A percentile compares a stretch with the other conserved stretches of the same genome.
These are phyloP conservation scores for Corticium candelabrum DNA, from an alignment of 37 sponge, comb jelly and placozoan genomes.

Conservation along the genomic window DNA sequence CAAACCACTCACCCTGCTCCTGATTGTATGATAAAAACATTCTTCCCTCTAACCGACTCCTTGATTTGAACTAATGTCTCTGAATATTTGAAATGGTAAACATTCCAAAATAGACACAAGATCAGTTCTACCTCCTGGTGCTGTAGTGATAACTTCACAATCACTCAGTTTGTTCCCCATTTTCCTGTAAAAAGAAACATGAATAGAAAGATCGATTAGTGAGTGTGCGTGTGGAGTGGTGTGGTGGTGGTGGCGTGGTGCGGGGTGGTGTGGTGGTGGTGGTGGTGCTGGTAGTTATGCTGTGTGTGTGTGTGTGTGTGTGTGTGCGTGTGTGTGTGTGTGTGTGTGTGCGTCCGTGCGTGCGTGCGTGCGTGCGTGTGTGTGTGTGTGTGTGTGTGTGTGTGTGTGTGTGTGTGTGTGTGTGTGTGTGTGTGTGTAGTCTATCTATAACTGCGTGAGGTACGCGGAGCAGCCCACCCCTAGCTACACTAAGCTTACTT, in stretches of 20 bases:
- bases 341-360: constrained; percentile 26
- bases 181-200: background rate
- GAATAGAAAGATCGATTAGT: background rate
- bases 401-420: constrained; percentile 28
- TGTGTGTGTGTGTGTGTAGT: too few species aligned
- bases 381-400: constrained; percentile 40
- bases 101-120: too few species aligned
- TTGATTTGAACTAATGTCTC: constrained; percentile 63
- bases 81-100: too few species aligned
- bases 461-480: too few species aligned
- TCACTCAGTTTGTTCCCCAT: background rate
- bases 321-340: constrained; percentile 7
- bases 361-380: constrained; percentile 35
- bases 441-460: too few species aligned
- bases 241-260: too few species aligned
- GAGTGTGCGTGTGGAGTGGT: too few species aligned
- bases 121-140: too few species aligned
- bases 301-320: constrained; percentile 15
- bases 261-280: too few species aligned
- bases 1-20: constrained; percentile 32
- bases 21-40: constrained; percentile 91
- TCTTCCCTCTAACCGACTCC: constrained; percentile 82
- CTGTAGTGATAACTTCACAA: background rate
- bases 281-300: background rate
- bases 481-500: too few species aligned